A percentile compares a stretch with the other conserved stretches of the same genome.
phyloP scores from a whole-genome alignment of 2,113 vertebrate species.

The Nesogale talazaci region DNA sequence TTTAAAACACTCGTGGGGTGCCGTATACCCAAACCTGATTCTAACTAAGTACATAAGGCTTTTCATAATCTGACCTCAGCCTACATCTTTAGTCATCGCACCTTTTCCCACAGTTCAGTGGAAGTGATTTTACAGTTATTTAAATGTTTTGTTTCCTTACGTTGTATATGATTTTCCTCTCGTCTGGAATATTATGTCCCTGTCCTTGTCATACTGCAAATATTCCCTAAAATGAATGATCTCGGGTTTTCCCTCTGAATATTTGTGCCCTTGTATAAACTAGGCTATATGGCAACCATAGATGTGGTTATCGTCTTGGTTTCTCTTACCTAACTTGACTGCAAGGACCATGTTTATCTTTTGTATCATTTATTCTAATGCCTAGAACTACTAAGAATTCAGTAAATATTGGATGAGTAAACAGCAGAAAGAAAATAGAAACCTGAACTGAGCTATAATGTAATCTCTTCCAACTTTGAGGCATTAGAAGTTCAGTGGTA shows the following conservation, averaged over 20 bases:
- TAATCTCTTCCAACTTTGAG: slow-evolving; percentile 26
- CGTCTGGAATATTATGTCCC: background rate
- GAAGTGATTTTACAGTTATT: background rate
- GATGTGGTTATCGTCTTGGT: background rate
- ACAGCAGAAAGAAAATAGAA: background rate
- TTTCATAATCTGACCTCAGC: background rate
- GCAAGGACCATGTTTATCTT: background rate
- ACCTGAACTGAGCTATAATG: background rate
- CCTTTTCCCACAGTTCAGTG: background rate
- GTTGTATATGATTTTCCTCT: background rate
- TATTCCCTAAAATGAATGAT: background rate
- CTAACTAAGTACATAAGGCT: background rate
- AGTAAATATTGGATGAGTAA: background rate
- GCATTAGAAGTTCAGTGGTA: no score
- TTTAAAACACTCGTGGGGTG: background rate
- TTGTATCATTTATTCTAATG: background rate
- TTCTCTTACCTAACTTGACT: background rate
- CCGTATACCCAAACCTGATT: background rate
- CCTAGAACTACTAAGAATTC: background rate
- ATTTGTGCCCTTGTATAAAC: background rate
- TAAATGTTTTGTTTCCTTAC: background rate
- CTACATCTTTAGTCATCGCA: background rate
- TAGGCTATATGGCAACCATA: no score
- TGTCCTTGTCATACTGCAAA: background rate
- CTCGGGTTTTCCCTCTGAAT: background rate